Evolutionary conservation across 2,888 invertebrate genomes (phyloP).

Genomic region (Cosmorhoe ocellata): DNA sequence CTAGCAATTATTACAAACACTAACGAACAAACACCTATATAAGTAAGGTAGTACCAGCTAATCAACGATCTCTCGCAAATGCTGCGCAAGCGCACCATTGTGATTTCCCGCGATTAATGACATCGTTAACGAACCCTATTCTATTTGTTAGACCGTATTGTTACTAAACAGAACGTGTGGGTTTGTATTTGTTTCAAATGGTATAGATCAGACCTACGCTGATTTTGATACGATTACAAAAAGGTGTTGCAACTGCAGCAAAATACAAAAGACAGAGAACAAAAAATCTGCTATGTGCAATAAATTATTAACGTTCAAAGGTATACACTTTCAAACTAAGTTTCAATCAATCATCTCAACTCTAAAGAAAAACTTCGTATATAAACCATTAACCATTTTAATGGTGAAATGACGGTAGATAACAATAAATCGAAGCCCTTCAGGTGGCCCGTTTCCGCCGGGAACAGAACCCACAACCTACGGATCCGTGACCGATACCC

Average conservation of each 20-base stretch:
- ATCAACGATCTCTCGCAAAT: conserved; percentile 13
- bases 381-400: too few species aligned
- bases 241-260: too few species aligned
- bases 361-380: too few species aligned
- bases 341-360: too few species aligned
- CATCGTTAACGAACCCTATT: conserved; percentile 33
- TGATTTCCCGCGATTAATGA: conserved; percentile 37
- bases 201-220: conserved; percentile 26
- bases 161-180: conserved; percentile 20
- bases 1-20: too few species aligned
- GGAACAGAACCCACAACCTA: conserved; percentile 25
- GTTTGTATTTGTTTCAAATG: conserved; percentile 21
- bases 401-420: conserved; percentile 3
- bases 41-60: not conserved
- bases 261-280: too few species aligned
- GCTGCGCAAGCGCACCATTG: conserved; percentile 36
- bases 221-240: not conserved
- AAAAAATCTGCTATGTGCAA: too few species aligned
- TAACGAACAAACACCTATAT: not conserved
- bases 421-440: conserved; percentile 24
- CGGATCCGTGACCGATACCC: conserved; percentile 30
- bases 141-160: conserved; percentile 38
- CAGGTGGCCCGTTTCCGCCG: conserved; percentile 26
- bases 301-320: too few species aligned
- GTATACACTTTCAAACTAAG: too few species aligned